Base-by-base conservation (phyloP, 2,113 vertebrate genomes). In the Eretmochelys imbricata region DNA sequence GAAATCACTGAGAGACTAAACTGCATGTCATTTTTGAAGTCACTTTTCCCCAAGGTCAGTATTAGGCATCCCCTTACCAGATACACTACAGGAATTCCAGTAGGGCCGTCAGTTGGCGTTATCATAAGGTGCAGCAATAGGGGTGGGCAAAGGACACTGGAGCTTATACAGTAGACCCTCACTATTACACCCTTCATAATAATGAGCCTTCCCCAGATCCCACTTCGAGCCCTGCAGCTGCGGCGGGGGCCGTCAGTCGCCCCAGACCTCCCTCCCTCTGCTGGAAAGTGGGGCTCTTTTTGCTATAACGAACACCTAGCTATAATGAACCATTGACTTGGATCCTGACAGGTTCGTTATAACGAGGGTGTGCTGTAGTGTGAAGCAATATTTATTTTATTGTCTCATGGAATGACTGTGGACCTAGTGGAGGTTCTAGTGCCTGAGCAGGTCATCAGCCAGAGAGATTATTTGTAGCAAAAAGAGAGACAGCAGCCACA, bases 381-480 rank as follows among this genome's bases (percentile, higher is more conserved):
- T 84, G 82, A 57, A 11, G 57, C 38, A 46, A 42, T 11, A 25
- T 81, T 90, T 94, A 90, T 80, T 89, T 96, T 95, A 53, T 96
- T 95, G 72, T 84, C 82, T 49, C 42, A 5, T 69, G 5, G 57
- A 86, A 57, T 51, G 80, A 42, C 84, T 80, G 82, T 76, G 87
- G 91, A 93, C 87, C 65, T 85, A 92, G 88, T 11, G 46, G 87
- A 85, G 46, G 88, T 97, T 59, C 86, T 90, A 69, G 55, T 51
- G 2, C 95, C 91, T 89, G 91, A 92, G 93, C 50, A 55, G 93
- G 88, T 85, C 87, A 96, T 91, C 95, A 97, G 94, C 91, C 55
- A 2, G 38, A 80, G 69, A 80, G 88, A 96, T 96, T 88, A 96
- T 93, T 96, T 96, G 86, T 92, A 96, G 93, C 72, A 83, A 93